Conservation (phyloP, 2,888 invertebrate species). For the Oithona nana region DNA sequence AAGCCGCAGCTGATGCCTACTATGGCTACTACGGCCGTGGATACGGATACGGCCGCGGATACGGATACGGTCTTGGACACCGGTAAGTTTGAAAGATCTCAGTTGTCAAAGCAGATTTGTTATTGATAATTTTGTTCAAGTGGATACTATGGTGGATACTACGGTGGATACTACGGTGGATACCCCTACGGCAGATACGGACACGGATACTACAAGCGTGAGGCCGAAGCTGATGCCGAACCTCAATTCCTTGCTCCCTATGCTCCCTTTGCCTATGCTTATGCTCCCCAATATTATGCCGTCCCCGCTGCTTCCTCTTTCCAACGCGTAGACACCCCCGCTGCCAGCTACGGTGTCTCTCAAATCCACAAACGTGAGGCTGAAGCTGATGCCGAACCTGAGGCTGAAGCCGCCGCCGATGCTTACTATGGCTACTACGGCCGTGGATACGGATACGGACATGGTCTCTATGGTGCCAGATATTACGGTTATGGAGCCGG, state of each 20-base stretch:
- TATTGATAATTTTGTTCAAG: too few species aligned
- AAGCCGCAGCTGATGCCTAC: background rate
- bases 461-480: background rate
- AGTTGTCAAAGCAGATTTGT: too few species aligned
- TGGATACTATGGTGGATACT: too few species aligned
- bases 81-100: too few species aligned
- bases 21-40: background rate
- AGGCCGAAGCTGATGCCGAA: background rate
- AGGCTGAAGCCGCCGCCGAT: background rate
- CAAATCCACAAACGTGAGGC: background rate
- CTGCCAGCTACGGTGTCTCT: background rate
- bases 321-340: background rate
- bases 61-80: too few species aligned
- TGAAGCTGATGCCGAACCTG: background rate
- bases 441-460: too few species aligned
- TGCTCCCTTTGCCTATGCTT: background rate
- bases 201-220: background rate
- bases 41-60: background rate
- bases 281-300: background rate
- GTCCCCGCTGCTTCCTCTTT: background rate
- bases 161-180: background rate
- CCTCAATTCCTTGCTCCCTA: background rate
- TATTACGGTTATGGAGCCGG: background rate
- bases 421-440: too few species aligned
- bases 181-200: too few species aligned